A percentile compares a stretch with the other conserved stretches of the same genome.
Evolutionary conservation across 2,888 invertebrate species (phyloP).

Genomic region (Cataglyphis livida): DNA sequence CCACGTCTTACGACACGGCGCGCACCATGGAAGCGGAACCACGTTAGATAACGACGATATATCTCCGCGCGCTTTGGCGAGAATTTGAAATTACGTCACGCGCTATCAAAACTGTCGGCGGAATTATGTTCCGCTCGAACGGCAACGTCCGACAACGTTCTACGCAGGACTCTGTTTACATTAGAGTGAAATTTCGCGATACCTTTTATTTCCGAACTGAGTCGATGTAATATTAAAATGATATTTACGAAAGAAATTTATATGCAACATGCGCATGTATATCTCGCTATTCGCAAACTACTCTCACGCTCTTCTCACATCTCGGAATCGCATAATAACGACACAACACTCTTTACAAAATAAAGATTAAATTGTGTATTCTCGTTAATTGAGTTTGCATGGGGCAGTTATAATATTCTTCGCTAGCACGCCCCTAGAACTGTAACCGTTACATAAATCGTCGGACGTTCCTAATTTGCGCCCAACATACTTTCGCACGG

Average conservation of each 20-base stretch:
- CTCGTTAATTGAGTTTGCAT: slow-evolving; percentile 26
- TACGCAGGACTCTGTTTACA: not conserved
- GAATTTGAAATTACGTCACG: slow-evolving; percentile 63
- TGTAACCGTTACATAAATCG: slow-evolving; percentile 15
- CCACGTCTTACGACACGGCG: slow-evolving; percentile 57
- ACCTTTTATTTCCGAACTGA: not conserved
- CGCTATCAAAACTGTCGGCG: slow-evolving; percentile 39
- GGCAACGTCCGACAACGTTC: slow-evolving; percentile 9
- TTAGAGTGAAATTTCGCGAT: slow-evolving; percentile 18
- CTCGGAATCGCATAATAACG: not conserved
- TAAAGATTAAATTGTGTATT: slow-evolving; percentile 7
- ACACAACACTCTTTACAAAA: not conserved
- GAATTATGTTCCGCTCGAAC: slow-evolving; percentile 35
- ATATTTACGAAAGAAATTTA: not conserved
- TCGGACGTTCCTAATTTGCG: slow-evolving; percentile 37
- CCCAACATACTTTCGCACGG: not conserved
- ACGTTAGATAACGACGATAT: slow-evolving; percentile 59
- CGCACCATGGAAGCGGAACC: slow-evolving; percentile 57
- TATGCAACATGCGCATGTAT: not conserved
- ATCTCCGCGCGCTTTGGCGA: slow-evolving; percentile 51
- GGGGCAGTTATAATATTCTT: not conserved
- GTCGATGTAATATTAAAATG: not conserved
- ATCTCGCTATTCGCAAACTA: not conserved
- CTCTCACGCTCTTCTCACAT: not conserved
- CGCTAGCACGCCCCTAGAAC: not conserved